Evolutionary conservation across 2,797 vertebrate genomes (phyloP), one percentile per base, ranked within the genome.

Genomic region (Tenualosa thibaudeaui): DNA sequence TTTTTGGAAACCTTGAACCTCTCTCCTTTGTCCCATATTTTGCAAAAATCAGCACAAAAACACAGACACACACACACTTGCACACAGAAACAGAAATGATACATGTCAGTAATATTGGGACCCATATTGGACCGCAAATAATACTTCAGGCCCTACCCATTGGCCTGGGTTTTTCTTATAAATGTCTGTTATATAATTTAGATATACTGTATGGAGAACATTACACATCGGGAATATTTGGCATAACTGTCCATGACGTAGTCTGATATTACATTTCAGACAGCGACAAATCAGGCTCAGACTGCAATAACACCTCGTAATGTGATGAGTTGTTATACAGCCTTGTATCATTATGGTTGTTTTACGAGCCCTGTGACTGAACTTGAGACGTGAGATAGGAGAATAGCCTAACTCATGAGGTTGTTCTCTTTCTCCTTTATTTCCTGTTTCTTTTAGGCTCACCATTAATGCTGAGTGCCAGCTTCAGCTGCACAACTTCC

Each of bases 401-500:
- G 13, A 53, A 12, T 22, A 22, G 19, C 54, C 54, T n/a, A 81
- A 81, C 1, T 82, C 0, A 12, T 86, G 5, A 40, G 2, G 51
- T 43, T 85, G 43, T 56, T 46, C 82, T 50, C 65, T 37, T 82
- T 31, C 37, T 31, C 46, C 31, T 24, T 40, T 82, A 50, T 43
- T 3, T 90, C 87, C 50, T 51, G 50, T 51, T 81, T 84, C 91
- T 92, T 88, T 0, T 89, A 99, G 98, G 92, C 95, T 99, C 84
- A 99, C 98, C 65, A 99, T 99, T 91, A 98, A 98, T 0, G 98
- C 98, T 0, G 98, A 99, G 89, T 99, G 98, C 88, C 97, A 98
- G 92, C 93, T 99, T 84, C 97, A 98, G 92, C 95, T 99, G 22
- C 98, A 99, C 92, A 98, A 98, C 94, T 99, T 99, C 89, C 98